A percentile compares a stretch with the other conserved stretches of the same genome.
Evolutionary conservation across 2,113 vertebrate genomes (phyloP).

Genomic region (Geothlypis trichas): DNA sequence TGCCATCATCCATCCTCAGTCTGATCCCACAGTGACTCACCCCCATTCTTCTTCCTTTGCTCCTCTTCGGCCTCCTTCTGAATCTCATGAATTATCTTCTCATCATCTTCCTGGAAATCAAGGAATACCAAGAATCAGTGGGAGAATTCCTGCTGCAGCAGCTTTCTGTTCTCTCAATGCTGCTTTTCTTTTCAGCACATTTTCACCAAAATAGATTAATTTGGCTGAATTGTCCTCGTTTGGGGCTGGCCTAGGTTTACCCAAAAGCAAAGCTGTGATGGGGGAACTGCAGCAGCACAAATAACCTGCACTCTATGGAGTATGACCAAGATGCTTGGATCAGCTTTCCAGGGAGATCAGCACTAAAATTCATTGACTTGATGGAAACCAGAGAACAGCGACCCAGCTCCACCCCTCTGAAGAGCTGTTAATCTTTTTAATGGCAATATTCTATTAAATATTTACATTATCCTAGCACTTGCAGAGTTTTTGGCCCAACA

Average conservation of each 20-base stretch:
- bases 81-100: constrained; percentile 94
- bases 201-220: neutral
- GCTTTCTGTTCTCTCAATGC: neutral
- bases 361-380: constrained; percentile 4
- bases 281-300: neutral
- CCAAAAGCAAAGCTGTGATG: neutral
- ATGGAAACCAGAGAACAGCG: constrained; percentile 22
- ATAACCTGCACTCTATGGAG: neutral
- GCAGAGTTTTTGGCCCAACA: neutral
- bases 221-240: neutral
- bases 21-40: constrained; percentile 58
- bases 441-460: constrained; percentile 64
- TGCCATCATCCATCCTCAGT: rapidly evolving
- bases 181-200: neutral
- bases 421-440: constrained; percentile 61
- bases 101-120: constrained; percentile 86
- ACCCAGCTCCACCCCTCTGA: neutral
- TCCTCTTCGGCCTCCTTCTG: constrained; percentile 93
- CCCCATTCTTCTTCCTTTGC: constrained; percentile 87
- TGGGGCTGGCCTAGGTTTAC: neutral
- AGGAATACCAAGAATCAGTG: neutral
- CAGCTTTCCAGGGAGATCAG: neutral
- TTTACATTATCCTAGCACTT: constrained; percentile 56
- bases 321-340: neutral
- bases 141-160: neutral